Evolutionary conservation across 2,888 invertebrate species (phyloP).

Genomic region (Hypolimnas misippus): DNA sequence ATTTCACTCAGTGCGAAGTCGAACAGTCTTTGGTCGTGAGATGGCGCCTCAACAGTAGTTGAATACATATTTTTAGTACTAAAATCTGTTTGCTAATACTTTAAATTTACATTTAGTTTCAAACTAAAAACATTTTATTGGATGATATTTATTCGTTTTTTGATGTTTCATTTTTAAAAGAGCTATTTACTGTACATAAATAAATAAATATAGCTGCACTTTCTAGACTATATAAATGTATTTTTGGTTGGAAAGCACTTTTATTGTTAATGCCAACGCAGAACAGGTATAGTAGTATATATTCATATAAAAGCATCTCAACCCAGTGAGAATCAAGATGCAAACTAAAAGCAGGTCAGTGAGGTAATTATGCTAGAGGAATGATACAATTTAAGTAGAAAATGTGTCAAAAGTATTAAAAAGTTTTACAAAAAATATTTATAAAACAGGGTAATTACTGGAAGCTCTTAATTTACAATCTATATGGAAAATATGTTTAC

Average conservation of each 20-base stretch:
- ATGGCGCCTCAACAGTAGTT: constrained; percentile 9
- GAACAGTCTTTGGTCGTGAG: constrained; percentile 16
- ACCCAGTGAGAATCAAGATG: too few species aligned
- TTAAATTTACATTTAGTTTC: not conserved
- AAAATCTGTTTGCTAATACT: not conserved
- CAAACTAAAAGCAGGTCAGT: too few species aligned
- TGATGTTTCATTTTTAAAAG: too few species aligned
- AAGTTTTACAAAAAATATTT: constrained; percentile 7
- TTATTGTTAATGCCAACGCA: too few species aligned
- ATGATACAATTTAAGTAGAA: not conserved
- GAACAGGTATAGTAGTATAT: too few species aligned
- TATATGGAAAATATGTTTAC: not conserved
- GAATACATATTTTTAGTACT: not conserved
- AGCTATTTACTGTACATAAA: too few species aligned
- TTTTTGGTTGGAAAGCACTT: too few species aligned
- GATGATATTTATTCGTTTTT: too few species aligned
- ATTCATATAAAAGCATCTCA: too few species aligned
- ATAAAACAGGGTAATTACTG: constrained; percentile 4
- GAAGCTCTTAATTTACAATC: constrained; percentile 12
- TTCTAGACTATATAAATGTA: too few species aligned
- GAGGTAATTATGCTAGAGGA: not conserved
- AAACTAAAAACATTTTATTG: too few species aligned
- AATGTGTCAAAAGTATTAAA: not conserved
- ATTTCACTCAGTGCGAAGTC: constrained; percentile 1
- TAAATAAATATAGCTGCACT: too few species aligned